A percentile compares a stretch with the other conserved stretches of the same genome.
phyloP scores from a whole-genome alignment of 2,113 vertebrate species.

The Psilopogon haemacephalus region DNA sequence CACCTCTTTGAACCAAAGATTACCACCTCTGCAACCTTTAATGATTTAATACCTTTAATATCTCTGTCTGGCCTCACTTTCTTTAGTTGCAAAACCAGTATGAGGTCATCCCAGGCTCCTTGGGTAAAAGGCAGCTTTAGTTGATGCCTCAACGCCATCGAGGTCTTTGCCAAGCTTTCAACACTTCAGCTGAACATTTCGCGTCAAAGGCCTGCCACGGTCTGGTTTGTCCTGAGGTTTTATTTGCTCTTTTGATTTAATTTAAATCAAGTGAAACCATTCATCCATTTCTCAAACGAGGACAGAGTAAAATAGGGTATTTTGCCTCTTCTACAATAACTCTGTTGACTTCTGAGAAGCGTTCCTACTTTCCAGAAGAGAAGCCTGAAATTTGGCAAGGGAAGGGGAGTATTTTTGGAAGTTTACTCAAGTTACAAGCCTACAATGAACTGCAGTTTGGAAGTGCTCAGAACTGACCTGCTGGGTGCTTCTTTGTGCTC shows the following conservation, averaged over 20 bases:
- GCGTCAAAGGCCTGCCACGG: neutral
- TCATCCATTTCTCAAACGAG: neutral
- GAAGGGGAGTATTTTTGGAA: neutral
- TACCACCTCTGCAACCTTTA: slow-evolving; percentile 11
- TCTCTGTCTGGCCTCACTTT: slow-evolving; percentile 58
- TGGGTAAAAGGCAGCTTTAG: neutral
- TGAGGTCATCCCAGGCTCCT: slow-evolving; percentile 27
- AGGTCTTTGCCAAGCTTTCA: slow-evolving; percentile 12
- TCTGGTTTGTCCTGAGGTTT: neutral
- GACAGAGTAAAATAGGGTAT: neutral
- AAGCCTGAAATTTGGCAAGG: neutral
- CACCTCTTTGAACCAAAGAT: slow-evolving; percentile 23
- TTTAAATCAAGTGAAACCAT: neutral
- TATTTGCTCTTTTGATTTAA: neutral
- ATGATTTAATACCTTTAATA: slow-evolving; percentile 52
- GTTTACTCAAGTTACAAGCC: neutral
- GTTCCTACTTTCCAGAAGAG: neutral
- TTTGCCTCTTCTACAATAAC: neutral
- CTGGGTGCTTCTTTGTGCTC: neutral
- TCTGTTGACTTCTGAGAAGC: neutral
- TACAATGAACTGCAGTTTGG: neutral
- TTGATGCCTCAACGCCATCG: neutral
- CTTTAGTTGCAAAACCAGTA: slow-evolving; percentile 14
- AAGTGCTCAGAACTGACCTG: neutral
- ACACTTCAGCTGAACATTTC: neutral